Evolutionary conservation across 2,113 vertebrate species (phyloP), one percentile per base, ranked within the genome.

Genomic region (Cavia porcellus): DNA sequence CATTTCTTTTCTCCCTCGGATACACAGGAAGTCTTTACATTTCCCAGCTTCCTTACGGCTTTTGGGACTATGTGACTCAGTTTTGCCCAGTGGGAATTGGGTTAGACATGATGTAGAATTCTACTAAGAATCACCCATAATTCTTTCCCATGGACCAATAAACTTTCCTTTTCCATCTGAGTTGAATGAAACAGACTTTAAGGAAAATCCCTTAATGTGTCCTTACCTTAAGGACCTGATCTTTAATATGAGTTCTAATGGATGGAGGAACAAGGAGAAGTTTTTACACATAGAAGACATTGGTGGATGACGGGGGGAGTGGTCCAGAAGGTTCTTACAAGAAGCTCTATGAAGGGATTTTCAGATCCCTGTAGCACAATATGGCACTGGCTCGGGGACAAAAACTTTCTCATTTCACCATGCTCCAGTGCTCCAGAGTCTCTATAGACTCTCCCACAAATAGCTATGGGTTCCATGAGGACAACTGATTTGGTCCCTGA

Each of bases 311-410:
- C 38, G 5, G 3, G 28, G 47, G 59, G 80, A 10, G 9, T 10
- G 22, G 12, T 68, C 24, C 5, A 74, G 35, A 72, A 59, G 57
- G 47, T 85, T 20, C 13, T 57, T 70, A 13, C 3, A 28, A 59
- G 66, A 89, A 25, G 7, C 15, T 64, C 92, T 45, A 1, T 22
- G 52, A 64, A 28, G 52, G 32, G 50, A 42, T 15, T 50, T 22
- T 9, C 47, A 42, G 20, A 19, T 2, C 22, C 0, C 0, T 0
- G 20, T 45, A 62, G 64, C 59, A 52, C 62, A 14, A 3, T 20
- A 2, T 64, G 61, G 30, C 59, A 1, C 0, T 22, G 14, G 12
- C 32, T 77, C 68, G 1, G 32, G 38, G 24, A 66, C 11, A 81
- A 55, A 38, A 5, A 2, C 77, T 17, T 82, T 55, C 30, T 35